Base-by-base conservation (phyloP, 2,888 invertebrate species). In the Drosophila subquinaria region DNA sequence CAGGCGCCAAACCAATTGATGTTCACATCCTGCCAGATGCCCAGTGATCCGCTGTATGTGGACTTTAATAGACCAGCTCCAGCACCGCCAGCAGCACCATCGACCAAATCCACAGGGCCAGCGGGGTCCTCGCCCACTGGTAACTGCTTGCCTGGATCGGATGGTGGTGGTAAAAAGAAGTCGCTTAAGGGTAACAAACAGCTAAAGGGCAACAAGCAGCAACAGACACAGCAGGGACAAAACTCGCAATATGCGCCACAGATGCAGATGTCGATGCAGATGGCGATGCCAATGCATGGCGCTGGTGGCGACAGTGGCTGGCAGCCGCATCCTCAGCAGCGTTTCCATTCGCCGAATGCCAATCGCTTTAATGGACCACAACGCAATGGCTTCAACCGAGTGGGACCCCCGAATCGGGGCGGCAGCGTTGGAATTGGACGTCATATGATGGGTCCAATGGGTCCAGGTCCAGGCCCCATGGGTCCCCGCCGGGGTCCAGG, bases 21-120 rank as follows among this genome's bases (percentile, higher is more conserved):
- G 90, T 92, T 92, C 76, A 89, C 90, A 67, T 90, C 91, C 61
- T 91, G 89, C 69, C 93, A 93, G 73, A 92, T 93, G 78, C 92
- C 92, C 33, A 92, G 92, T 67, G 93, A 93, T 83, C 92, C 92
- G 3, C 92, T 93, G 0, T 93, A 92, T 66, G 90, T 92, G 71
- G 93, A 93, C 71, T 92, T 92, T 38, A 93, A 92, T 65, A 91
- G 90, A 27, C 51, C 92, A 36, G 76, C 88, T 3, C 90, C 92
- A 45, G 83, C 83, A 27, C 50, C 55, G 6, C 48, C 36, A n/a
- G 23, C 36, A 15, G 23, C 42, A 30, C 45, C n/a, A 45, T 8
- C 23, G 23, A 27, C 23, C 3, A 45, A 45, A n/a, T 23, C 45
- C n/a, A 45, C 45, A 23, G 20, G 8, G 10, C 11, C 42, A 20